Percentiles rank a stretch among this genome's conserved stretches.
These are phyloP conservation scores for Matsumurasca onukii DNA, from an alignment of 1,140 invertebrate genomes.

Conservation along the genomic window DNA sequence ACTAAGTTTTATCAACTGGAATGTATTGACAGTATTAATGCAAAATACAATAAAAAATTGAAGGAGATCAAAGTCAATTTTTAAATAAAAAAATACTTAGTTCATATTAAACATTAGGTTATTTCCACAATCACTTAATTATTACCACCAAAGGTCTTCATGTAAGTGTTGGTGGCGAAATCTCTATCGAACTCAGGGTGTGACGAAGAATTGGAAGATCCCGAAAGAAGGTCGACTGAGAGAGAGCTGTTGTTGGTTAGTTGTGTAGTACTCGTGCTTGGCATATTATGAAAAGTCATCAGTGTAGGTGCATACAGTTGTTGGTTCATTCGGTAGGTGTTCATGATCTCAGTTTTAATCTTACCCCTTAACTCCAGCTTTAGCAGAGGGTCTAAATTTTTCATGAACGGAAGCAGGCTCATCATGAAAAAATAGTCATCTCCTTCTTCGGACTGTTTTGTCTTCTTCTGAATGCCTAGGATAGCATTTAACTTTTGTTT, in stretches of 20 bases:
- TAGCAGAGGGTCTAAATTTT: neutral
- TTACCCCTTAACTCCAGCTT: constrained; percentile 3
- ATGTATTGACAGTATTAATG: too few species aligned
- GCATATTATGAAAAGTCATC: neutral
- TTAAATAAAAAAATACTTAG: too few species aligned
- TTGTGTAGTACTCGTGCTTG: neutral
- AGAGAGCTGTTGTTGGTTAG: neutral
- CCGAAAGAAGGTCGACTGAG: neutral
- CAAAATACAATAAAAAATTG: too few species aligned
- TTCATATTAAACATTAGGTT: too few species aligned
- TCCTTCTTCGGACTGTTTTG: neutral
- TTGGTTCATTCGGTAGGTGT: neutral
- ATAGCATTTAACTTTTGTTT: constrained; percentile 1
- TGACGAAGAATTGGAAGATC: neutral
- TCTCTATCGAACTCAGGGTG: neutral
- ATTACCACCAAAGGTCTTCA: neutral
- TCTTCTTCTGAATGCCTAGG: neutral
- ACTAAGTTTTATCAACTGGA: too few species aligned
- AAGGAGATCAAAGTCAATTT: too few species aligned
- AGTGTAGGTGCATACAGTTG: neutral
- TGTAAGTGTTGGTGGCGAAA: neutral
- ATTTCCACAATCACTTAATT: neutral
- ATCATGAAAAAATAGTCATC: neutral
- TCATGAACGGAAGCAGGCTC: neutral
- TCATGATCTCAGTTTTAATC: neutral